These are phyloP conservation scores for Amiota minor DNA, from an alignment of 2,888 invertebrate species.

Conservation along the genomic window DNA sequence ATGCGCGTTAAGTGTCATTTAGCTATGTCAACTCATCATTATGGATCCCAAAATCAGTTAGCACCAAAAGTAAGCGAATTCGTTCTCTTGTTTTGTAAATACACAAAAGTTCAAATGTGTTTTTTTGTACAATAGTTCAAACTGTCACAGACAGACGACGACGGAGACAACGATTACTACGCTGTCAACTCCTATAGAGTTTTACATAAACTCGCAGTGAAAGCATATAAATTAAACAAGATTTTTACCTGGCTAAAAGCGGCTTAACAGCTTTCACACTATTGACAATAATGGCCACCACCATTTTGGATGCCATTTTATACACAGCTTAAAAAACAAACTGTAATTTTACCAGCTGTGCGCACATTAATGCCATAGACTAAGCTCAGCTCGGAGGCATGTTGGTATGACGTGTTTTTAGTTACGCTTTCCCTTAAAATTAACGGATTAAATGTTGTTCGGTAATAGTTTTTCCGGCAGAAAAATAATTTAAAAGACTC, in stretches of 20 bases:
- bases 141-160: neutral
- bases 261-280: constrained; percentile 13
- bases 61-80: neutral
- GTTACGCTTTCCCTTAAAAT: no score
- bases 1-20: constrained; percentile 43
- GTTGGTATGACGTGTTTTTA: no score
- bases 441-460: no score
- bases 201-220: neutral
- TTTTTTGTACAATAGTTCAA: neutral
- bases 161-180: neutral
- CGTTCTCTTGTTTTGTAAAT: constrained; percentile 1
- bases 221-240: constrained; percentile 22
- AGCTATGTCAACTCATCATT: constrained; percentile 32
- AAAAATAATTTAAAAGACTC: no score
- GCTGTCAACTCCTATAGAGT: neutral
- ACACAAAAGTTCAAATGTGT: neutral
- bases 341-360: neutral
- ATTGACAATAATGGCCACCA: constrained; percentile 2
- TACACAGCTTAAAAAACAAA: neutral
- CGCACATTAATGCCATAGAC: neutral
- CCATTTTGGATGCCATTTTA: constrained; percentile 15
- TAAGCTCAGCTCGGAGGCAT: neutral
- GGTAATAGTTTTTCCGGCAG: no score
- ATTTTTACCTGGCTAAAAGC: constrained; percentile 20
- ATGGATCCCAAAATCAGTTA: neutral